Conservation (phyloP, 2,113 vertebrate genomes). For the Trematocara macrostoma region DNA sequence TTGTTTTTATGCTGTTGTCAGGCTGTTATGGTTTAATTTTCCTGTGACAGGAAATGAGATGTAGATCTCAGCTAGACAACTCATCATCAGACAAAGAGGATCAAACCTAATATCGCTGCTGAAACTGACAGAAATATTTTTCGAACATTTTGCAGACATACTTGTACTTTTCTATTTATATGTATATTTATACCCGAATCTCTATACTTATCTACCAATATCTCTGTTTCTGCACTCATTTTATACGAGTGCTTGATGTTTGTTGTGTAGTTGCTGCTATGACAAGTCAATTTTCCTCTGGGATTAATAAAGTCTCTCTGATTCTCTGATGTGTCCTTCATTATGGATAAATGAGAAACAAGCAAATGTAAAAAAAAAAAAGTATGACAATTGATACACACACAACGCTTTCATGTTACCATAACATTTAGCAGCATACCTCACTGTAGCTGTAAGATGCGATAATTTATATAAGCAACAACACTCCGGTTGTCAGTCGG, state of each 20-base stretch:
- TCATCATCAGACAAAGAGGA: background rate
- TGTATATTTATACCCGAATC: background rate
- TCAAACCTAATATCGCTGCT: background rate
- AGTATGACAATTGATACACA: background rate
- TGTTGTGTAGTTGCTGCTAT: background rate
- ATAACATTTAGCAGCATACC: background rate
- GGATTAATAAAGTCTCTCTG: background rate
- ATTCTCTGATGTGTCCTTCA: background rate
- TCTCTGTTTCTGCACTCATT: background rate
- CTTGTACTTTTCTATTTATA: background rate
- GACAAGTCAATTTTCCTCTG: background rate
- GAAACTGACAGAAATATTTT: background rate
- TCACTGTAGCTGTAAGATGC: background rate
- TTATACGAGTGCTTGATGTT: background rate
- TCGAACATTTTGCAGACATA: background rate
- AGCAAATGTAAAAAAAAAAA: background rate
- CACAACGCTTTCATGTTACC: constrained; percentile 4
- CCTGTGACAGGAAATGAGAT: background rate
- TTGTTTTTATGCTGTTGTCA: background rate
- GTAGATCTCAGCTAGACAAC: background rate
- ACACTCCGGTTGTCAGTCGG: background rate
- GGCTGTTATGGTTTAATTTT: background rate
- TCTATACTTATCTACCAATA: background rate
- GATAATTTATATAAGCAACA: background rate
- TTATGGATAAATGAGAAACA: background rate